phyloP scores from a whole-genome alignment of 1,140 invertebrate genomes.

The Drosophila asahinai region DNA sequence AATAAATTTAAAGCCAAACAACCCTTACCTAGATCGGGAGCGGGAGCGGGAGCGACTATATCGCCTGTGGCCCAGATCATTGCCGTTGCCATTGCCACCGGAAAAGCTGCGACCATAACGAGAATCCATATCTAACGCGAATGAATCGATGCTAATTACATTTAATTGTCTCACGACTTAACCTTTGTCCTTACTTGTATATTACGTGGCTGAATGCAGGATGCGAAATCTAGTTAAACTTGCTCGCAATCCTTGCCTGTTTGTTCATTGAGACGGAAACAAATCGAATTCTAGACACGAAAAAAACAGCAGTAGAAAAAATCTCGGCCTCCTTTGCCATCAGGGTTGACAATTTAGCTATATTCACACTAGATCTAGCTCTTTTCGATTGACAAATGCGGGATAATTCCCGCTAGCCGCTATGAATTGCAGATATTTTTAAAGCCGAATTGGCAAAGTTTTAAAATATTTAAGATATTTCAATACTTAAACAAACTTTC shows the following conservation, averaged over 20 bases:
- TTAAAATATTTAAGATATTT: no score
- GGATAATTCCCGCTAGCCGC: no score
- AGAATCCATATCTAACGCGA: constrained; percentile 63
- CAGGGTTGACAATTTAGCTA: not conserved
- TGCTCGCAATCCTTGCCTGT: not conserved
- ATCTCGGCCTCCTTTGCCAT: constrained; percentile 36
- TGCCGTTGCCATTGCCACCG: constrained; percentile 40
- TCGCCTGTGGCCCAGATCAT: constrained; percentile 42
- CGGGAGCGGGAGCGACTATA: constrained; percentile 74
- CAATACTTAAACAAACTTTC: no score
- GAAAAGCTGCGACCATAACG: constrained; percentile 67
- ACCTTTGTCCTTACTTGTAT: constrained; percentile 15
- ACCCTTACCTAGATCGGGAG: constrained; percentile 61
- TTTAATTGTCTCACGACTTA: not conserved
- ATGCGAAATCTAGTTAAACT: not conserved
- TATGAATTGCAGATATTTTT: no score
- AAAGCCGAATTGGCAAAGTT: no score
- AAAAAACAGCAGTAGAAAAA: constrained; percentile 19
- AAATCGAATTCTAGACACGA: not conserved
- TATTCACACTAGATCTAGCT: no score
- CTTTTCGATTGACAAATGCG: no score
- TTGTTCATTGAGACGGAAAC: constrained; percentile 14
- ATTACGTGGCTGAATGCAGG: not conserved
- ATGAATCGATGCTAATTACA: constrained; percentile 39
- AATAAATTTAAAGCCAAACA: not conserved